A percentile compares a stretch with the other conserved stretches of the same genome.
Conservation (phyloP, 2,797 vertebrate genomes). For the Amniataba percoides region DNA sequence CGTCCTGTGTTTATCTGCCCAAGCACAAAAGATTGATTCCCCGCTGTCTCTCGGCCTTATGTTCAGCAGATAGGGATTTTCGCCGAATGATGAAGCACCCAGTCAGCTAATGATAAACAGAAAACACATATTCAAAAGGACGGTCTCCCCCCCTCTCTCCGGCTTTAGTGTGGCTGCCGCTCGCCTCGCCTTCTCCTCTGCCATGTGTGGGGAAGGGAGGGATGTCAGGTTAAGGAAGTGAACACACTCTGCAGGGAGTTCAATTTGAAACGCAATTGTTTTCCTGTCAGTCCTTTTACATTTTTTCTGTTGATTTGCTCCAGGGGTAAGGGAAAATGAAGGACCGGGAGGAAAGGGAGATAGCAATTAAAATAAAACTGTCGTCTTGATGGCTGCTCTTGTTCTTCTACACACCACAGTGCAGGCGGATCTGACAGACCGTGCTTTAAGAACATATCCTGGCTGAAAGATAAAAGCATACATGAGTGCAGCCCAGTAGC, state of each 20-base stretch:
- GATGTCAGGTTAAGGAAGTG: slow-evolving; percentile 90
- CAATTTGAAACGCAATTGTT: slow-evolving; percentile 91
- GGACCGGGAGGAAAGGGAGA: slow-evolving; percentile 84
- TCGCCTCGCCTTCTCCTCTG: slow-evolving; percentile 77
- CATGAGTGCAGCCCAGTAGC: slow-evolving; percentile 81
- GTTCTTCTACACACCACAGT: slow-evolving; percentile 78
- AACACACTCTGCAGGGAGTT: slow-evolving; percentile 89
- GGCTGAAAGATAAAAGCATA: slow-evolving; percentile 85
- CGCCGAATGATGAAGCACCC: slow-evolving; percentile 88
- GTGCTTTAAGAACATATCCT: slow-evolving; percentile 84
- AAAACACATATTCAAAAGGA: slow-evolving; percentile 91
- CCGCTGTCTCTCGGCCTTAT: slow-evolving; percentile 90
- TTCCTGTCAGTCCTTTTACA: slow-evolving; percentile 88
- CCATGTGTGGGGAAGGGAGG: slow-evolving; percentile 84
- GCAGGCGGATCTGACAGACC: slow-evolving; percentile 83
- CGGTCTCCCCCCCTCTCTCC: slow-evolving; percentile 75
- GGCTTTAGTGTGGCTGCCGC: slow-evolving; percentile 78
- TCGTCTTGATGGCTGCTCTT: slow-evolving; percentile 86
- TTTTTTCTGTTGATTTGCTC: slow-evolving; percentile 88
- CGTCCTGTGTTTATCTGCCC: slow-evolving; percentile 90
- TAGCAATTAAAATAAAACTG: slow-evolving; percentile 89
- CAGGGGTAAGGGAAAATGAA: slow-evolving; percentile 90
- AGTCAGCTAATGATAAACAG: slow-evolving; percentile 89
- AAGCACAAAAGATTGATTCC: slow-evolving; percentile 94
- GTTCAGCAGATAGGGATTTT: slow-evolving; percentile 91